Evolutionary conservation across 2,797 vertebrate species (phyloP).

Genomic region (Poeciliopsis paucimaculata): DNA sequence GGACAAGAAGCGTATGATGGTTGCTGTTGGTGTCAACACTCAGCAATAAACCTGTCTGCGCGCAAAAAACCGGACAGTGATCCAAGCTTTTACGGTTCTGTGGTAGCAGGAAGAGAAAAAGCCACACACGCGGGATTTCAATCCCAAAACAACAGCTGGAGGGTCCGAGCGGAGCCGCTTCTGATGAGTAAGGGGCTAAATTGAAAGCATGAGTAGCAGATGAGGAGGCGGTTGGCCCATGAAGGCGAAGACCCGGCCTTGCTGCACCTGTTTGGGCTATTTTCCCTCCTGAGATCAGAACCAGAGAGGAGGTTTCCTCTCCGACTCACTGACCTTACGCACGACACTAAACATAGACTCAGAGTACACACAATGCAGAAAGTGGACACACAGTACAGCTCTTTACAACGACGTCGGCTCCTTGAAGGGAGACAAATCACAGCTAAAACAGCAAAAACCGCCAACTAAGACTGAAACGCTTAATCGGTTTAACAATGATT

Average conservation of each 20-base stretch:
- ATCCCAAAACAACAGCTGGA: conserved; percentile 17
- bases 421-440: conserved; percentile 2
- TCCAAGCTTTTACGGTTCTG: background rate
- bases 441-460: background rate
- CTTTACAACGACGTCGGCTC: conserved; percentile 18
- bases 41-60: conserved; percentile 28
- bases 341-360: conserved; percentile 68
- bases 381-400: conserved; percentile 17
- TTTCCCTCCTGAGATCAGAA: conserved; percentile 61
- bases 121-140: background rate
- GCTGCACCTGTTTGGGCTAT: conserved; percentile 79
- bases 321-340: conserved; percentile 58
- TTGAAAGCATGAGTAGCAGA: conserved; percentile 71
- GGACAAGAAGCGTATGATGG: conserved; percentile 43
- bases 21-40: conserved; percentile 15
- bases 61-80: background rate
- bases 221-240: conserved; percentile 25
- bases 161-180: conserved; percentile 39
- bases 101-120: conserved; percentile 6
- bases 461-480: too few species aligned
- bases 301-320: conserved; percentile 73
- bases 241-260: conserved; percentile 31
- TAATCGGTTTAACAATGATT: too few species aligned
- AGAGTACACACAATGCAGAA: conserved; percentile 50
- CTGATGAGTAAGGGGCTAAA: conserved; percentile 74